phyloP scores from a whole-genome alignment of 2,888 invertebrate species.

The Orthosia cruda region DNA sequence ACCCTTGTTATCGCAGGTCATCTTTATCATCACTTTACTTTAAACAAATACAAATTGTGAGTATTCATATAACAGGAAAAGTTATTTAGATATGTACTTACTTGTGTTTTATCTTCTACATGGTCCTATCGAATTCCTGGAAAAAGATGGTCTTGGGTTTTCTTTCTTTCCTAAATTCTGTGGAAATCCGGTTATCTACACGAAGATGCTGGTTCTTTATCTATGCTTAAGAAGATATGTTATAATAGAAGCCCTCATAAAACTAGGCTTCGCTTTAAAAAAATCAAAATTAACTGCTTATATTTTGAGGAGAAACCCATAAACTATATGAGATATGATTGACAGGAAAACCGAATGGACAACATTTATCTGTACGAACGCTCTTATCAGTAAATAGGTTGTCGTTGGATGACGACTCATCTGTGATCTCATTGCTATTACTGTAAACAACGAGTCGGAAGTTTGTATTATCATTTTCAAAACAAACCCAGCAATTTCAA shows the following conservation, averaged over 20 bases:
- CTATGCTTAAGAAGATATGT: neutral
- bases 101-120: neutral
- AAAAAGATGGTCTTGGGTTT: neutral
- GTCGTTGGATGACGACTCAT: neutral
- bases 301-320: neutral
- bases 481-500: neutral
- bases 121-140: neutral
- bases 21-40: neutral
- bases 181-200: too few species aligned
- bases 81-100: neutral
- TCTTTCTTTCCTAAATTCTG: neutral
- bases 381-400: neutral
- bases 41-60: conserved; percentile 12
- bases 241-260: too few species aligned
- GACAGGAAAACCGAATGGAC: neutral
- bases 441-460: neutral
- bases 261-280: too few species aligned
- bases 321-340: neutral
- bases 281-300: neutral
- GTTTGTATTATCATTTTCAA: neutral
- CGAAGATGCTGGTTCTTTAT: too few species aligned
- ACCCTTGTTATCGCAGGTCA: conserved; percentile 30
- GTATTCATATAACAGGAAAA: neutral
- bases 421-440: neutral
- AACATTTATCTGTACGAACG: neutral